Percentiles rank a stretch among this genome's conserved stretches.
Conservation (phyloP, 2,797 vertebrate species). For the Hydrocynus forskahlii region DNA sequence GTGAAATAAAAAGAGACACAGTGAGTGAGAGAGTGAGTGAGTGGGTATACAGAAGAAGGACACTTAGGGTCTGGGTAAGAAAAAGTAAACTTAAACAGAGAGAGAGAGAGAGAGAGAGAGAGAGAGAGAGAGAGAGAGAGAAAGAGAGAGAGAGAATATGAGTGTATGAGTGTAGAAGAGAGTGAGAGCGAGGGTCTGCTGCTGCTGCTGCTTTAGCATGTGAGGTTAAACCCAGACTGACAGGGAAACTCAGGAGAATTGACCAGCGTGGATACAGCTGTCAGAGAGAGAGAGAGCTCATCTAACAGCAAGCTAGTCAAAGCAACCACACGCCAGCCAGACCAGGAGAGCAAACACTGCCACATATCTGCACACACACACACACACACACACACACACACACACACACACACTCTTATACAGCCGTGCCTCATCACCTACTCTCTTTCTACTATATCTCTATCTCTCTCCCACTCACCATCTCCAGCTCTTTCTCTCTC, state of each 20-base stretch:
- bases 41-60: too few species aligned
- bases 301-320: conserved; percentile 72
- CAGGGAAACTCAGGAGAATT: conserved; percentile 81
- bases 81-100: background rate
- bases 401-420: conserved; percentile 38
- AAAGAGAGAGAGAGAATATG: conserved; percentile 60
- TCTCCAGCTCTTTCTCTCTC: too few species aligned
- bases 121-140: conserved; percentile 58
- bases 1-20: background rate
- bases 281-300: conserved; percentile 73
- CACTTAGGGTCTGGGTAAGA: background rate
- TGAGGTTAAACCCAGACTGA: conserved; percentile 75
- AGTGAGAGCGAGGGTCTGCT: conserved; percentile 72
- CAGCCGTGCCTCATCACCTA: conserved; percentile 64
- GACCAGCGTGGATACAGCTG: conserved; percentile 78
- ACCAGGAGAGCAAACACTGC: too few species aligned
- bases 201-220: conserved; percentile 71
- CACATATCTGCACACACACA: conserved; percentile 58
- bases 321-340: conserved; percentile 69
- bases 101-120: conserved; percentile 13
- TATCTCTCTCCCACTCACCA: too few species aligned
- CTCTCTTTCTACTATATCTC: background rate
- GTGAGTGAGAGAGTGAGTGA: background rate
- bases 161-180: conserved; percentile 68
- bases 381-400: too few species aligned